phyloP scores from a whole-genome alignment of 2,113 vertebrate genomes.

The Psittacula cyanocephala region DNA sequence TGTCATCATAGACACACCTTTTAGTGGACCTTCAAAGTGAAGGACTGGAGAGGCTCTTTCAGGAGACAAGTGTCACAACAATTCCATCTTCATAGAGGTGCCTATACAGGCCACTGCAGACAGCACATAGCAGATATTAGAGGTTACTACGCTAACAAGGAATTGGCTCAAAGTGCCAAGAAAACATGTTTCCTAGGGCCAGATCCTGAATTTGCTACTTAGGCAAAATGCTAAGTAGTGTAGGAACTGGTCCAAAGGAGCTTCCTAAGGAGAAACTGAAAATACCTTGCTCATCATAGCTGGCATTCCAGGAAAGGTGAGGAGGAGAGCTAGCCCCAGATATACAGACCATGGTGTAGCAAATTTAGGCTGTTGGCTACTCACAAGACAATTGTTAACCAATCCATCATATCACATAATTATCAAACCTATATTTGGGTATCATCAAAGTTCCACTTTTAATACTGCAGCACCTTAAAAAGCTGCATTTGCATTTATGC shows the following conservation, averaged over 20 bases:
- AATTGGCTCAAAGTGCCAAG: slow-evolving; percentile 12
- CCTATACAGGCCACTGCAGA: slow-evolving; percentile 7
- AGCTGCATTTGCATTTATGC: background rate
- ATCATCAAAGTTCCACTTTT: background rate
- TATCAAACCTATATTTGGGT: background rate
- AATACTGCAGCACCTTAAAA: background rate
- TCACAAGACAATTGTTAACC: background rate
- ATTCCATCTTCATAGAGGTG: background rate
- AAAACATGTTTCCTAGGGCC: slow-evolving; percentile 40
- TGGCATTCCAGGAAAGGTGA: slow-evolving; percentile 45
- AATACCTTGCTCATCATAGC: slow-evolving; percentile 65
- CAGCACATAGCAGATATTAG: background rate
- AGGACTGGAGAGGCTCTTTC: slow-evolving; percentile 8
- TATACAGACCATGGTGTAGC: background rate
- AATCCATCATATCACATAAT: background rate
- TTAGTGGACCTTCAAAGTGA: slow-evolving; percentile 52
- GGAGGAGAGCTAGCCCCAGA: background rate
- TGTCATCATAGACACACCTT: slow-evolving; percentile 50
- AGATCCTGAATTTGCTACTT: slow-evolving; percentile 30
- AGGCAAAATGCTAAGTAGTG: slow-evolving; percentile 51
- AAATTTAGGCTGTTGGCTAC: slow-evolving; percentile 8
- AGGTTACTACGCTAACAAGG: background rate
- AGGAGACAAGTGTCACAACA: slow-evolving; percentile 54
- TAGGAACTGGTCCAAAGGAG: slow-evolving; percentile 58
- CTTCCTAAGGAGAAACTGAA: slow-evolving; percentile 58